Conservation (phyloP, 2,888 invertebrate genomes). For the Chaitophorus viminalis region DNA sequence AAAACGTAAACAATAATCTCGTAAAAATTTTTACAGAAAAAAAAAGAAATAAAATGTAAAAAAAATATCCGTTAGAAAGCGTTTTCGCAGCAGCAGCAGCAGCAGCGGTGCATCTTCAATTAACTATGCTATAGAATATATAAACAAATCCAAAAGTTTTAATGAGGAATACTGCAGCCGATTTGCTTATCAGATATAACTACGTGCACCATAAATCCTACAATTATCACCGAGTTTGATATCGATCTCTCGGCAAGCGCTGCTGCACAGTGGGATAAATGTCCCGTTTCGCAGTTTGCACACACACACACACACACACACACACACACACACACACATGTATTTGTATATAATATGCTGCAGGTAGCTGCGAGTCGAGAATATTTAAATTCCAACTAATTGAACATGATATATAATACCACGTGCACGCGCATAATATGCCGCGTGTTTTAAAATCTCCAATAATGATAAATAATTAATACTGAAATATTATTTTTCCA, state of each 20-base stretch:
- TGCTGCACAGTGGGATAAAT: constrained; percentile 20
- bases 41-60: neutral
- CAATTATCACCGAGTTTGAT: constrained; percentile 37
- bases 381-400: constrained; percentile 35
- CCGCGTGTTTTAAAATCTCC: too few species aligned
- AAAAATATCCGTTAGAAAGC: constrained; percentile 37
- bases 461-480: neutral
- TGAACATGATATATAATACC: neutral
- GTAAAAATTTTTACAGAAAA: neutral
- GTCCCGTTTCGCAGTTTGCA: constrained; percentile 10
- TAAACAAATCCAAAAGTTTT: constrained; percentile 33
- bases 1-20: constrained; percentile 9
- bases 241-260: neutral
- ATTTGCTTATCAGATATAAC: constrained; percentile 41
- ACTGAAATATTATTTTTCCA: neutral
- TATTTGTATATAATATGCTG: neutral
- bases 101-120: neutral
- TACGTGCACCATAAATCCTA: constrained; percentile 29
- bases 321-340: neutral
- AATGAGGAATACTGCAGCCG: constrained; percentile 35
- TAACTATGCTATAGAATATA: constrained; percentile 24
- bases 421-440: neutral
- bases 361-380: constrained; percentile 8
- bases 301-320: neutral
- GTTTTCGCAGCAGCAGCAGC: neutral